Conservation (phyloP, 2,888 invertebrate species). For the Malachius bipustulatus region DNA sequence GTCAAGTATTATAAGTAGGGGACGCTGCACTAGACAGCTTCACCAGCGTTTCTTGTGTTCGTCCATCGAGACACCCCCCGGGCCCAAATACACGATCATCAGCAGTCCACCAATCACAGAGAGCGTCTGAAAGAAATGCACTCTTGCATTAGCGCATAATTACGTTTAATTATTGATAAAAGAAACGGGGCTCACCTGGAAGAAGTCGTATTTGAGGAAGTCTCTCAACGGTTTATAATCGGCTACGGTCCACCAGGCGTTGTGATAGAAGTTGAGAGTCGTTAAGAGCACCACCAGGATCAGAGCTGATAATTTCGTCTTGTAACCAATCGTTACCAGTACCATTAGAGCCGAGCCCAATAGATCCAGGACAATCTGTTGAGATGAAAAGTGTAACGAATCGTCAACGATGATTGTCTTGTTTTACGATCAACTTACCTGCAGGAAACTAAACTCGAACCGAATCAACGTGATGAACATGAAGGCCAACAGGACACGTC, state of each 20-base stretch:
- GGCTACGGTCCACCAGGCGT: slow-evolving; percentile 97
- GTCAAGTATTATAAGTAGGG: too few species aligned
- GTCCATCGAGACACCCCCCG: slow-evolving; percentile 98
- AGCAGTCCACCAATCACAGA: slow-evolving; percentile 97
- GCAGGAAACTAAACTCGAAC: slow-evolving; percentile 82
- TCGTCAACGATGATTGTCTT: background rate
- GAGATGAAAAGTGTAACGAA: slow-evolving; percentile 18
- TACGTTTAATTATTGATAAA: too few species aligned
- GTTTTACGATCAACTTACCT: slow-evolving; percentile 44
- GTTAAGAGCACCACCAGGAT: slow-evolving; percentile 82
- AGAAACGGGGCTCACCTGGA: slow-evolving; percentile 62
- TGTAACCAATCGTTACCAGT: slow-evolving; percentile 92
- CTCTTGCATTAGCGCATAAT: slow-evolving; percentile 11
- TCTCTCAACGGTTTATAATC: slow-evolving; percentile 92
- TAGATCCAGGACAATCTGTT: slow-evolving; percentile 80
- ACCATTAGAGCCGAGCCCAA: slow-evolving; percentile 91
- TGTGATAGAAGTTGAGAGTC: slow-evolving; percentile 90
- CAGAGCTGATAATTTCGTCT: slow-evolving; percentile 95
- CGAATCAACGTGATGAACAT: slow-evolving; percentile 97
- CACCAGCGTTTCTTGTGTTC: slow-evolving; percentile 99
- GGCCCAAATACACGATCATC: slow-evolving; percentile 96
- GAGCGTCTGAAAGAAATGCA: slow-evolving; percentile 67
- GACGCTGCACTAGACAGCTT: too few species aligned
- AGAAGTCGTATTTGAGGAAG: slow-evolving; percentile 99
- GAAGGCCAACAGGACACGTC: slow-evolving; percentile 89